These are phyloP conservation scores for Aleadryas rufinucha DNA, from an alignment of 2,113 vertebrate genomes.

Conservation along the genomic window DNA sequence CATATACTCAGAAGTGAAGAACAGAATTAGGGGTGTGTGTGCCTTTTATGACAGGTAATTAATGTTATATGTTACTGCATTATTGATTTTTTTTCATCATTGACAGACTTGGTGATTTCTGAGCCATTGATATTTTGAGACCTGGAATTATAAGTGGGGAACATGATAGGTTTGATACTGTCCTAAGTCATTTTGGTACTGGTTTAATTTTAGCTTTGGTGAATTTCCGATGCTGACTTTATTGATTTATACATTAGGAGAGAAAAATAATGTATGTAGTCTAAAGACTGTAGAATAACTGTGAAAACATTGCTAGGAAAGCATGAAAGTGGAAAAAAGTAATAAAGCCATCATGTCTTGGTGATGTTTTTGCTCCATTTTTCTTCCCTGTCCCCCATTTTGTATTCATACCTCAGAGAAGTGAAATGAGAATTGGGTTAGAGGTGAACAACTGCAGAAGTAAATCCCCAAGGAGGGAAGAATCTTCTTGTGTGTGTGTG, in stretches of 20 bases:
- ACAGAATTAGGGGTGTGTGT: not conserved
- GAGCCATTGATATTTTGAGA: not conserved
- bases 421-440: not conserved
- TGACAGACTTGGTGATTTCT: not conserved
- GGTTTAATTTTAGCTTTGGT: not conserved
- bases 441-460: not conserved
- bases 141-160: not conserved
- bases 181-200: not conserved
- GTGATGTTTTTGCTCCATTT: not conserved
- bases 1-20: not conserved
- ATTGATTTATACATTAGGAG: not conserved
- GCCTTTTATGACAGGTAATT: not conserved
- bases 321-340: not conserved
- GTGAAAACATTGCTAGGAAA: not conserved
- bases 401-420: not conserved
- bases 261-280: not conserved
- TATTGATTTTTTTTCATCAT: not conserved
- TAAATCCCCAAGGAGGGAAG: not conserved
- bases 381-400: not conserved
- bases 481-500: not conserved
- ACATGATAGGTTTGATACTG: not conserved
- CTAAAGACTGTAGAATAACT: not conserved
- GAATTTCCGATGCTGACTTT: not conserved
- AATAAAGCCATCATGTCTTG: not conserved
- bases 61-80: not conserved